Evolutionary conservation across 2,888 invertebrate genomes (phyloP), one percentile per base, ranked within the genome.

Genomic region (Arctia plantaginis): DNA sequence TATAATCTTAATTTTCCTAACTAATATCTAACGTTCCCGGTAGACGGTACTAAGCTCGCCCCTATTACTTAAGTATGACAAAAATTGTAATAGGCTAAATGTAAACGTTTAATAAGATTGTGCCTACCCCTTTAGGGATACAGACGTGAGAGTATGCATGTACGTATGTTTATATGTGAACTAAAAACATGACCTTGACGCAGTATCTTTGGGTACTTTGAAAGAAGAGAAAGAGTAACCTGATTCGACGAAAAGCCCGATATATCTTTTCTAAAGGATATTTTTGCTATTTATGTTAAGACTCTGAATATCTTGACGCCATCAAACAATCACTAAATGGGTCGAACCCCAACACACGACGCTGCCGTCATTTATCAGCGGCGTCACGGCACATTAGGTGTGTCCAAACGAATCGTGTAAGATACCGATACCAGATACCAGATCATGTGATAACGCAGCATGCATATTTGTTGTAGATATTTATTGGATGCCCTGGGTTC

Each of bases 311-410:
- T n/a, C 13, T 62, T 13, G 69, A 66, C 66, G 51, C 51, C 66
- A 66, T 35, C 44, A 66, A 70, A 47, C 20, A 47, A 18, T 27
- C n/a, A 35, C 82, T 10, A 80, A 73, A 27, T 66, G 66, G 79
- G 77, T 81, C 2, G 69, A 51, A 78, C 75, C 85, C 78, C 33
- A 79, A 77, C 79, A 82, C 74, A 77, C 85, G 77, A 68, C 69
- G 71, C 80, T 68, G 44, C 66, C 72, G 80, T 81, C 80, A 92
- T 92, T 90, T 88, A 85, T 91, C 90, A 91, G 86, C 76, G 80
- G 83, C 87, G 91, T 89, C 89, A 90, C 89, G 91, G 82, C 81
- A 86, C 85, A 88, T 90, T 89, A 88, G 83, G 85, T 80, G 83
- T 89, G 87, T 87, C 89, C 85, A 86, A 88, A 87, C 86, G 84